Percentiles rank a stretch among this genome's conserved stretches.
Conservation (phyloP, 2,797 vertebrate species). For the Neomorphus geoffroyi region DNA sequence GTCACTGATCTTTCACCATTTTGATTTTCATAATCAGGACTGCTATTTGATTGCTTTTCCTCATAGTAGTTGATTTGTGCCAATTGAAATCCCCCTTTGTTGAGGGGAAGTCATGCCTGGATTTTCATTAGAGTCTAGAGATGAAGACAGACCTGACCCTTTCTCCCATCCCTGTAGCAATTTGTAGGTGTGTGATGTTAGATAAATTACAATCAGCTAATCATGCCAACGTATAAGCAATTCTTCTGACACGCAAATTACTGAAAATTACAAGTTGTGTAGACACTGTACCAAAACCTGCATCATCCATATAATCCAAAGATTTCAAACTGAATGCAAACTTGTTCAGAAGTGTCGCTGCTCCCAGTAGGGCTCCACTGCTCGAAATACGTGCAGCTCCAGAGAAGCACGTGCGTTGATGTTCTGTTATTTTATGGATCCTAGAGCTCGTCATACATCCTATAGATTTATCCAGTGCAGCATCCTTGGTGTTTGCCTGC, state of each 20-base stretch:
- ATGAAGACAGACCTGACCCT: neutral
- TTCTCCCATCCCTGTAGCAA: neutral
- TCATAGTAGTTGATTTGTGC: neutral
- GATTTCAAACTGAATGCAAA: neutral
- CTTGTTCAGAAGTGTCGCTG: neutral
- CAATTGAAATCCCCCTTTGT: neutral
- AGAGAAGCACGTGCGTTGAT: neutral
- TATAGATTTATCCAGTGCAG: neutral
- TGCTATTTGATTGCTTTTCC: neutral
- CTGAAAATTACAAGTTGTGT: neutral
- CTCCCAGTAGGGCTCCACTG: neutral
- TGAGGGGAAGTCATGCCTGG: neutral
- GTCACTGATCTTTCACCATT: neutral
- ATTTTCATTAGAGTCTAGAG: slow-evolving; percentile 9
- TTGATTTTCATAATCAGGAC: neutral
- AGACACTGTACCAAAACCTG: neutral
- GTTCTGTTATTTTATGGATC: neutral
- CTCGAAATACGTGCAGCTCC: neutral
- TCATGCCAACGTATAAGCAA: neutral
- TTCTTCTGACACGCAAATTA: neutral
- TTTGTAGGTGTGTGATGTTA: neutral
- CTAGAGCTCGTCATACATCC: neutral
- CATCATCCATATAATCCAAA: neutral
- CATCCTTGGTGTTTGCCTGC: neutral
- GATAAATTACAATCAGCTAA: neutral